Evolutionary conservation across 2,113 vertebrate species (phyloP).

Genomic region (Cochlearius cochlearius): DNA sequence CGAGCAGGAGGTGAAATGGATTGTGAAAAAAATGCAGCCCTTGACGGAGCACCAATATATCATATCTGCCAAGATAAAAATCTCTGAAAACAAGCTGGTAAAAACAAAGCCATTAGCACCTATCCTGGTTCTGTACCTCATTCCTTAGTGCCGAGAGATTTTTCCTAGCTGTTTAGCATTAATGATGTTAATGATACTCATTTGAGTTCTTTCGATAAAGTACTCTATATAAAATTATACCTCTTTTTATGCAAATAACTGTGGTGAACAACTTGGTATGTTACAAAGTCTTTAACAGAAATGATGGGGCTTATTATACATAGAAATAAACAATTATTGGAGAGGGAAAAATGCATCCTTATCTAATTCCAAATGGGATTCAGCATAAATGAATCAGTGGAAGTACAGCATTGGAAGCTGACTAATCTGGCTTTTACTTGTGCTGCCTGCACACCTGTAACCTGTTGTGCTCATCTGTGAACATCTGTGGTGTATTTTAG

Average conservation of each 20-base stretch:
- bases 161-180: background rate
- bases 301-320: background rate
- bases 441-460: background rate
- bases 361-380: background rate
- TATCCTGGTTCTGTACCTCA: background rate
- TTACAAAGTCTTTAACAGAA: background rate
- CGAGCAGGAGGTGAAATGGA: background rate
- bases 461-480: background rate
- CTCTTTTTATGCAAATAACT: background rate
- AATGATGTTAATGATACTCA: background rate
- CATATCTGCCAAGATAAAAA: background rate
- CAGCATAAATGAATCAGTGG: background rate
- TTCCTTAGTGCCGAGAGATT: background rate
- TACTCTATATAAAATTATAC: background rate
- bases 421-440: background rate
- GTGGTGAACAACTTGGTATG: background rate
- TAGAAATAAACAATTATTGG: background rate
- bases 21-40: background rate
- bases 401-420: background rate
- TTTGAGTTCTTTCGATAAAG: background rate
- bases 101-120: background rate
- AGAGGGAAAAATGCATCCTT: background rate
- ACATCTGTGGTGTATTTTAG: background rate
- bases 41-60: background rate
- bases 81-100: background rate